Evolutionary conservation across 2,113 vertebrate genomes (phyloP), one percentile per base, ranked within the genome.

Genomic region (Cavia aperea): DNA sequence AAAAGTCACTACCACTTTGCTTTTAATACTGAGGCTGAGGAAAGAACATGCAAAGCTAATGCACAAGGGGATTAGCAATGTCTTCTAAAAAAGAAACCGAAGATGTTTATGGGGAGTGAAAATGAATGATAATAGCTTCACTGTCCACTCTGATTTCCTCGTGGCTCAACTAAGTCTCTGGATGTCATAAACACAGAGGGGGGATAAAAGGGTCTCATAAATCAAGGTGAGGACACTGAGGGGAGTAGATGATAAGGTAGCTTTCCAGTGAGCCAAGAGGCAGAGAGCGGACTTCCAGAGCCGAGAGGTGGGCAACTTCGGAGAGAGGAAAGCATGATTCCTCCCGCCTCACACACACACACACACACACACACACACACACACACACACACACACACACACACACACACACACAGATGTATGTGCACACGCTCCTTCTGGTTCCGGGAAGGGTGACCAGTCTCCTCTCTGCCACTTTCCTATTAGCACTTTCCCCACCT

Each of bases 101-200:
- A 79, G 82, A 96, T 93, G 87, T 94, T 95, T 95, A 96, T 93
- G 94, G 87, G 94, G 94, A 96, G 94, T 85, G 94, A 97, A 95
- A 94, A 95, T 94, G 89, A 95, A 93, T 60, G 93, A 78, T 94
- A 94, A 96, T 91, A 49, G 89, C 89, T 58, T 95, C 95, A 78
- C 93, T 88, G 93, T 95, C 95, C 90, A 54, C 91, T 90, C 92
- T 96, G 85, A 94, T 94, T 96, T 95, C 94, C 91, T 93, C 15
- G 1, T 39, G 56, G 86, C 79, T 77, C 60, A 0, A 88, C 92
- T 78, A 88, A 88, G 86, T 90, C 86, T 83, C 56, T 43, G 81
- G 49, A 82, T 72, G 87, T 90, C 89, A 89, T 93, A 85, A 96
- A 96, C 94, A 93, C 92, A 13, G 77, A 84, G 11, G 14, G 62